Base-by-base conservation (phyloP, 37 sponge, comb jelly and placozoan species). In the Ianthella basta region DNA sequence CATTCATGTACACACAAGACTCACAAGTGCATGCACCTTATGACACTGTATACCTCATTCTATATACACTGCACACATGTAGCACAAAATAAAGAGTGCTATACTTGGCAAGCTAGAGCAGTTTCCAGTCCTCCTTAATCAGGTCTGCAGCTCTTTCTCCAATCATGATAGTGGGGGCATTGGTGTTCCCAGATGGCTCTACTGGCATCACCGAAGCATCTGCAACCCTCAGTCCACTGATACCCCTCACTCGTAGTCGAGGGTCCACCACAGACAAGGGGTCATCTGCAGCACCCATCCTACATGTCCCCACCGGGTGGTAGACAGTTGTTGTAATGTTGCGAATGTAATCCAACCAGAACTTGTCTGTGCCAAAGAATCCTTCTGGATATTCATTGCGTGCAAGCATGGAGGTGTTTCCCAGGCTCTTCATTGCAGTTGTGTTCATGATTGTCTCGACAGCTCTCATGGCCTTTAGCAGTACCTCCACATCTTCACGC, bases 401-500 rank as follows among this genome's bases (percentile, higher is more conserved):
- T 15, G 24, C 6, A 10, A 74, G 35, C 20, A 81, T 82, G 18
- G 59, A 15, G 20, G 37, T 29, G 36, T 14, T 14, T 20, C 20
- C 40, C 36, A 37, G 32, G 13, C 19, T 66, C 8, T 16, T 15
- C 56, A 50, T 79, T 27, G 89, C 69, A 10, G 83, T 59, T 60
- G 87, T 79, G 60, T 89, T 86, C 36, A 80, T 59, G 29, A 95
- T 83, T 39, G 70, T 65, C 69, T 86, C 78, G n/a, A 82, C 82
- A 39, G 84, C 20, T 32, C 83, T 50, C 4, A 96, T 80, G 18
- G 85, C 91, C 24, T 87, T 74, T 0, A 91, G 63, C 50, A 92
- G 85, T 0, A 88, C 90, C 39, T 85, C 81, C 6, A 89, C 56
- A 63, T 96, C 96, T 55, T 72, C 67, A 30, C 61, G 85, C n/a